Evolutionary conservation across 2,113 vertebrate genomes (phyloP).

Genomic region (Strix uralensis): DNA sequence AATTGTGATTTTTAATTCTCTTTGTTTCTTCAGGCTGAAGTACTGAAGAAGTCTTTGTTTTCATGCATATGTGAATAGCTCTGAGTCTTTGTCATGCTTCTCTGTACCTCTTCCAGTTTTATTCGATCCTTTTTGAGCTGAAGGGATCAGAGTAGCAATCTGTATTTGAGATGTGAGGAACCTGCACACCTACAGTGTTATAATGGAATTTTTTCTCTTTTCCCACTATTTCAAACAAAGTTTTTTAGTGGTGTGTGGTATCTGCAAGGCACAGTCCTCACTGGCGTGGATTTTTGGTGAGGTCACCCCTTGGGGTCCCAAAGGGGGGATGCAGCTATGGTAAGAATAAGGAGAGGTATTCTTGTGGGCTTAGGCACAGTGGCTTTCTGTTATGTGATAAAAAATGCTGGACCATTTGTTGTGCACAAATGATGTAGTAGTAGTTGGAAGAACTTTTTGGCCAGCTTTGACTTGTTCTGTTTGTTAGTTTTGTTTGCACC

Average conservation of each 20-base stretch:
- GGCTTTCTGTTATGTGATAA: background rate
- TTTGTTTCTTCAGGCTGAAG: background rate
- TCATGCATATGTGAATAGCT: background rate
- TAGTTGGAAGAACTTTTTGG: slow-evolving; percentile 45
- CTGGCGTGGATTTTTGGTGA: background rate
- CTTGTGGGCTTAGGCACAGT: background rate
- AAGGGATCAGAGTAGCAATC: background rate
- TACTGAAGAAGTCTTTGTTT: background rate
- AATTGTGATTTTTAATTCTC: background rate
- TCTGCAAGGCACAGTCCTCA: background rate
- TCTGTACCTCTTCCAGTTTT: background rate
- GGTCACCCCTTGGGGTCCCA: background rate
- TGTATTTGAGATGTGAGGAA: background rate
- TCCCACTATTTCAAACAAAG: background rate
- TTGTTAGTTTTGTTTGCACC: slow-evolving; percentile 57
- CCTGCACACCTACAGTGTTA: background rate
- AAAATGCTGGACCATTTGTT: background rate
- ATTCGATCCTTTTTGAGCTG: background rate
- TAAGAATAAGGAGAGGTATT: background rate
- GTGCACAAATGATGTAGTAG: background rate
- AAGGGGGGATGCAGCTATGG: background rate
- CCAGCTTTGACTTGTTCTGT: slow-evolving; percentile 28
- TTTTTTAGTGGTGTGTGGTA: too few species aligned
- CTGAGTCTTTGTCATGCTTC: background rate
- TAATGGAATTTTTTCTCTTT: background rate